Evolutionary conservation across 2,888 invertebrate genomes (phyloP).

Genomic region (Cosmia trapezina): DNA sequence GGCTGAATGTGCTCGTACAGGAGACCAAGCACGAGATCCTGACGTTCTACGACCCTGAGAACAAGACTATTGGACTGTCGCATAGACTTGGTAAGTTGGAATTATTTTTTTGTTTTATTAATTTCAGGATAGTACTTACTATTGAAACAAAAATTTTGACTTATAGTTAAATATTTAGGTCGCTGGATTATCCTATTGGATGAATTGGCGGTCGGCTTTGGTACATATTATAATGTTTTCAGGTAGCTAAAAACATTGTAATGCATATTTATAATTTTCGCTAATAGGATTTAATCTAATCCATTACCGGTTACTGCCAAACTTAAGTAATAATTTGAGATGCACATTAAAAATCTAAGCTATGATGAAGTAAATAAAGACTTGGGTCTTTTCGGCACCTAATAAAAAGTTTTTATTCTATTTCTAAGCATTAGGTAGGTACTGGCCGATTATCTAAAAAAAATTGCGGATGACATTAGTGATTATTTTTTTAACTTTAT

Average conservation of each 20-base stretch:
- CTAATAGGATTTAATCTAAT: not conserved
- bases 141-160: not conserved
- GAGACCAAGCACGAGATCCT: constrained; percentile 98
- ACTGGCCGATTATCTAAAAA: constrained; percentile 9
- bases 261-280: not conserved
- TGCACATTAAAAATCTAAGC: not conserved
- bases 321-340: not conserved
- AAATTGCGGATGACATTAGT: constrained; percentile 12
- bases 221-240: no score
- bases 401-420: constrained; percentile 15
- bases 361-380: not conserved
- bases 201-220: no score
- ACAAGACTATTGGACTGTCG: constrained; percentile 94
- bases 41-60: constrained; percentile 97
- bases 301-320: not conserved
- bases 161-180: not conserved
- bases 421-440: not conserved
- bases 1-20: constrained; percentile 98
- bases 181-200: not conserved
- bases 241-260: no score
- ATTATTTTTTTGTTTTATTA: not conserved
- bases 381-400: not conserved
- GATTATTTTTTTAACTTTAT: not conserved
- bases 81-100: constrained; percentile 92
- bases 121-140: not conserved